Evolutionary conservation across 2,113 vertebrate species (phyloP).

Genomic region (Corythoichthys haematopterus): DNA sequence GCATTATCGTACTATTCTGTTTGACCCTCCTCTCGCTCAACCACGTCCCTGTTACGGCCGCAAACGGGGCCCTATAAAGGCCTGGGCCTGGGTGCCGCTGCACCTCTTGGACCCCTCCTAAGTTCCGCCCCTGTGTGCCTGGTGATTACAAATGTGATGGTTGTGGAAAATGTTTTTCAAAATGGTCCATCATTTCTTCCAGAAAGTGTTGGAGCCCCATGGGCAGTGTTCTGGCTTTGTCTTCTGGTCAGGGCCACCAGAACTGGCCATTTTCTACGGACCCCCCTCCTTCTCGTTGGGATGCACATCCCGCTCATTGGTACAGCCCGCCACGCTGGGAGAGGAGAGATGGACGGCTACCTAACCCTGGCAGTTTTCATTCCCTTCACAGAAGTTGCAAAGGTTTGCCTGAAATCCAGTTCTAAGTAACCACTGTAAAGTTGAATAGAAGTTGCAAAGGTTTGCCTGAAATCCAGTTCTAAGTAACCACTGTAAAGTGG

Average conservation of each 20-base stretch:
- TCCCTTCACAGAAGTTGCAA: conserved; percentile 86
- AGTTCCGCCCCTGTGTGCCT: neutral
- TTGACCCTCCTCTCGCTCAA: too few relatives aligned
- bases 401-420: conserved; percentile 61
- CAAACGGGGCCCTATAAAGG: too few relatives aligned
- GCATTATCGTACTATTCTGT: too few relatives aligned
- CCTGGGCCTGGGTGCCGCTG: too few relatives aligned
- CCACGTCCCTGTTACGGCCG: too few relatives aligned
- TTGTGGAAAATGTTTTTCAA: neutral
- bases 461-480: conserved; percentile 28
- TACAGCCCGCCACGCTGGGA: conserved; percentile 73
- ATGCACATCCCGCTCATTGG: conserved; percentile 63
- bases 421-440: neutral
- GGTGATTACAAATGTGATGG: neutral
- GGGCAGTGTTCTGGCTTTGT: conserved; percentile 81
- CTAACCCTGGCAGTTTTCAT: conserved; percentile 89
- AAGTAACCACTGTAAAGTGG: neutral
- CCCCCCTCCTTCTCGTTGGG: conserved; percentile 65
- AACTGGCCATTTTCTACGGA: conserved; percentile 71
- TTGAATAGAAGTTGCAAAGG: conserved; percentile 68
- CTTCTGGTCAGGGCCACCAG: conserved; percentile 71
- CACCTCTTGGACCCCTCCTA: neutral
- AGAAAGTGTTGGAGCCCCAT: conserved; percentile 66
- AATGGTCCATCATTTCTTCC: neutral
- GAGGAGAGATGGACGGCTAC: conserved; percentile 77